These are phyloP conservation scores for Sardina pilchardus DNA, from an alignment of 2,113 vertebrate species.

Conservation along the genomic window DNA sequence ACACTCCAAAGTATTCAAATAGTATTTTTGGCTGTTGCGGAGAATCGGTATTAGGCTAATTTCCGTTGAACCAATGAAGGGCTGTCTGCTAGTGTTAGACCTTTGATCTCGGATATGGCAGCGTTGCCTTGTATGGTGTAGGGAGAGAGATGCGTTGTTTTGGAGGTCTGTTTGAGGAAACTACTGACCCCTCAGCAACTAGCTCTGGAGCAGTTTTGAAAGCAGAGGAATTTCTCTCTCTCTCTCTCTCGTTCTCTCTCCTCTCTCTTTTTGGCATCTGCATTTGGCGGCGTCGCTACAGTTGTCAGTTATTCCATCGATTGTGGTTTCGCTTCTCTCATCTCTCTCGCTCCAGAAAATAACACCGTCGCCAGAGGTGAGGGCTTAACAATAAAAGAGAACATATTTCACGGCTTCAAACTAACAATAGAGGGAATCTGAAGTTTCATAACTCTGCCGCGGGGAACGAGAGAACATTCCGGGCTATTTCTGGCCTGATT, in stretches of 20 bases:
- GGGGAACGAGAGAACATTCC: slow-evolving; percentile 21
- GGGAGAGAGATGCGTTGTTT: background rate
- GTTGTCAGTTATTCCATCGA: slow-evolving; percentile 20
- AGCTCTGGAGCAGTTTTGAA: slow-evolving; percentile 9
- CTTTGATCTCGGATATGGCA: background rate
- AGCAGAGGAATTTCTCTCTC: slow-evolving; percentile 19
- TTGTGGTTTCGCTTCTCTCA: slow-evolving; percentile 17
- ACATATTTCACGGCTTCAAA: background rate
- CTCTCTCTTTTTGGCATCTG: background rate
- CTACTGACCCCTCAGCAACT: slow-evolving; percentile 20
- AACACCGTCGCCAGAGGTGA: slow-evolving; percentile 7
- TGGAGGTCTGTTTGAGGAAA: background rate
- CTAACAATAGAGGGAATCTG: background rate
- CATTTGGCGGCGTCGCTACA: background rate
- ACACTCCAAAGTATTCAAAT: background rate
- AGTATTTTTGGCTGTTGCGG: background rate
- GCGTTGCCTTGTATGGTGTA: background rate
- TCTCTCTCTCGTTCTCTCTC: slow-evolving; percentile 21
- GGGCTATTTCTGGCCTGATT: slow-evolving; percentile 8
- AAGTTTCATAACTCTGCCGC: background rate
- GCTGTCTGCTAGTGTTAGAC: background rate
- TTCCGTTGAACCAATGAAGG: background rate
- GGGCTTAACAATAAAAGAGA: background rate
- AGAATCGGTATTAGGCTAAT: background rate
- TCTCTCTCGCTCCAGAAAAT: background rate